Conservation (phyloP, 2,797 vertebrate species). For the Helicolenus hilgendorfi region DNA sequence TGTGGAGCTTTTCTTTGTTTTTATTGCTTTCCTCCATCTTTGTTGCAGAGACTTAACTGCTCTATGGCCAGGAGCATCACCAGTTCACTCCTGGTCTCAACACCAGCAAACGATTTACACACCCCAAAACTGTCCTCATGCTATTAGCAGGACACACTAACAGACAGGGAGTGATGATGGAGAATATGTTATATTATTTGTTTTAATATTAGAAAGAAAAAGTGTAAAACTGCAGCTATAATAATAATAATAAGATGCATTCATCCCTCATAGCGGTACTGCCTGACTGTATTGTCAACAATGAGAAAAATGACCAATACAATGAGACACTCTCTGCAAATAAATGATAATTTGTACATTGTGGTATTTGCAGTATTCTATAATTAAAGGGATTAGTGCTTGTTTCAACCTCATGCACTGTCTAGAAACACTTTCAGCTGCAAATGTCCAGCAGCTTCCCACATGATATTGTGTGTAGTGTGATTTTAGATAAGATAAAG, state of each 20-base stretch:
- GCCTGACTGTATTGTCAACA: not conserved
- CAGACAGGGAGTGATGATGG: too few relatives aligned
- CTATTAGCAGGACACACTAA: not conserved
- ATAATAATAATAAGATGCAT: not conserved
- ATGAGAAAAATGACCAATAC: not conserved
- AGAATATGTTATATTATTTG: not conserved
- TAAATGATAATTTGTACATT: not conserved
- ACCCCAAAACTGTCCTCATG: not conserved
- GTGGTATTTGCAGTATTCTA: not conserved
- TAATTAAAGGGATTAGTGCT: not conserved
- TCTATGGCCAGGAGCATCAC: not conserved
- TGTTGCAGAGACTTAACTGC: not conserved
- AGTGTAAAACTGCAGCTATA: not conserved
- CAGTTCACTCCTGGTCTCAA: not conserved
- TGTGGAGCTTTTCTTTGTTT: conserved; percentile 10
- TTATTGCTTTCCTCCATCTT: conserved; percentile 23
- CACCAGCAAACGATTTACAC: not conserved
- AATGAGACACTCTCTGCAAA: not conserved
- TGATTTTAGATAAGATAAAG: not conserved
- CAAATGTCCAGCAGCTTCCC: not conserved
- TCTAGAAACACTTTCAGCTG: not conserved
- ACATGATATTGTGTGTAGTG: not conserved
- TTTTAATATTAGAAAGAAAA: not conserved
- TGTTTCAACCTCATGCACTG: too few relatives aligned
- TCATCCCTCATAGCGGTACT: not conserved